Evolutionary conservation across 2,888 invertebrate species (phyloP), one percentile per base, ranked within the genome.

Genomic region (Hedychridium roseum): DNA sequence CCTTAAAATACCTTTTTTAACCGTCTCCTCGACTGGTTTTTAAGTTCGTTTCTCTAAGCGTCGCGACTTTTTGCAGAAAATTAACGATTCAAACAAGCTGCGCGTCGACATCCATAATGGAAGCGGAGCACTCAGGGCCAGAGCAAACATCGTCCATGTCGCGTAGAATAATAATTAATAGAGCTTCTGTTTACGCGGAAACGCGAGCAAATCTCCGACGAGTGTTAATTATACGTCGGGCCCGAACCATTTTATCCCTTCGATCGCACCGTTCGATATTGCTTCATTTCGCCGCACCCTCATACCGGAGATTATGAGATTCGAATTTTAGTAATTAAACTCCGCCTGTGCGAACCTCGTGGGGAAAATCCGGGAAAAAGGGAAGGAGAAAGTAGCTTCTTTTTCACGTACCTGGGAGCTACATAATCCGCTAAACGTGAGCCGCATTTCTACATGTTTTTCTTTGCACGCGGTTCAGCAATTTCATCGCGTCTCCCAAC

Each of bases 391-490:
- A 6, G 5, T 23, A 5, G 5, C 23, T 23, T 23, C 9, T 23
- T 23, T 9, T 23, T 23, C 9, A 37, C 55, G 49, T 58, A 46
- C 50, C 21, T n/a, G n/a, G n/a, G n/a, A 36, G 16, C 42, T 52
- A 44, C 47, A 56, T 59, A 61, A 60, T 61, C 49, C 49, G 49
- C 56, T 61, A 59, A 59, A 61, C 62, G 61, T 61, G 61, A 51
- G 40, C 28, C 47, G 51, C 51, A 54, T 54, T 31, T 47, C 47
- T 14, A 51, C 30, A 43, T n/a, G n/a, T n/a, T n/a, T n/a, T n/a
- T n/a, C n/a, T n/a, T n/a, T n/a, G n/a, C n/a, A n/a, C n/a, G 3
- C n/a, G 26, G 18, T 17, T 23, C 23, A 23, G 9, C 9, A 23
- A 5, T 23, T 23, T 23, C 23, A 9, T 23, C 23, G 23, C 5